Evolutionary conservation across 1,140 invertebrate species (phyloP), one percentile per base, ranked within the genome.

Genomic region (Listronotus oregonensis): DNA sequence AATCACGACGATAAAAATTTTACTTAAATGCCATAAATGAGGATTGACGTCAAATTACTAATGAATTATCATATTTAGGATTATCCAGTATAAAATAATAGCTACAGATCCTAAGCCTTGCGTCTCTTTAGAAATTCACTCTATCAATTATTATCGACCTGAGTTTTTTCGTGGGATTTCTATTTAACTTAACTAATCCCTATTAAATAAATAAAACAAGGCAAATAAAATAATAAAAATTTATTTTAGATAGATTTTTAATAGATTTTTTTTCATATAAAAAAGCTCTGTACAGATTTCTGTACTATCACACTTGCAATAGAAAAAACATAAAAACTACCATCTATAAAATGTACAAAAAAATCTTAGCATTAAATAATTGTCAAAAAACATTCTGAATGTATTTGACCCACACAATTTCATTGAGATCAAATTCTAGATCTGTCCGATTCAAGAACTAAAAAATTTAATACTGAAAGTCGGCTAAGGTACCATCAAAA

Each of bases 291-390:
- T 47, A 64, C 61, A 64, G 52, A 64, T 31, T 55, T 27, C 61
- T 64, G 61, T 64, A 64, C 61, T 64, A 64, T 64, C 61, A 64
- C 61, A 56, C 52, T 55, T 55, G 52, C 61, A 42, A 64, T 47
- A 64, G 61, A 62, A 51, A 54, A 34, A 56, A 47, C 40, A 51
- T 52, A 64, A 64, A 43, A 39, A 55, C 21, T 37, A 55, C 52
- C 17, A 55, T 47, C 51, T 64, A 47, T 37, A 64, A 64, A 64
- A 64, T 34, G 61, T 64, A 64, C 61, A 64, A 64, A 64, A 64
- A 34, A 55, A 37, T 37, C 49, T 61, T 52, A 61, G 47, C 59
- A 31, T 56, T 64, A 64, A 40, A 56, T 56, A 46, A 39, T 64
- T 31, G 52, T 64, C 52, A 47, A 47, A 47, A 47, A 17, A 61